Percentiles rank a stretch among this genome's conserved stretches.
Conservation (phyloP, 2,797 vertebrate genomes). For the Acanthis flammea region DNA sequence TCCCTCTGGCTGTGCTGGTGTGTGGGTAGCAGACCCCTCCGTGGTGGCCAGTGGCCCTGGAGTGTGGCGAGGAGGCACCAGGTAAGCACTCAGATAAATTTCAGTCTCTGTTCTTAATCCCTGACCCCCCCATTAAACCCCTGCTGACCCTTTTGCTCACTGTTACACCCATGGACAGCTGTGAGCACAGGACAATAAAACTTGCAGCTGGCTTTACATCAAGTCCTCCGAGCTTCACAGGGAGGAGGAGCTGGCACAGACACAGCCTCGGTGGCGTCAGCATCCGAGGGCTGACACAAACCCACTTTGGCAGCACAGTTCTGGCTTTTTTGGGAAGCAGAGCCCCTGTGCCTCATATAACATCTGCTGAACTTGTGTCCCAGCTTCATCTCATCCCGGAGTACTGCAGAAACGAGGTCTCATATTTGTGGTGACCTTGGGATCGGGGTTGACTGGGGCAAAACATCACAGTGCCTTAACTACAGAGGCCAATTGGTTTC, state of each 20-base stretch:
- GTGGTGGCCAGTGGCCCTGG: rapidly evolving
- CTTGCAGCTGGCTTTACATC: neutral
- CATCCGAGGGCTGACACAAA: rapidly evolving
- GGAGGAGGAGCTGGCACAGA: neutral
- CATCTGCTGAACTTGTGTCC: neutral
- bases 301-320: rapidly evolving
- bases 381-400: neutral
- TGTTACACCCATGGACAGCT: rapidly evolving
- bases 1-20: neutral
- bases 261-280: rapidly evolving
- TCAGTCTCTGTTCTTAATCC: neutral
- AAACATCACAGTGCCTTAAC: neutral
- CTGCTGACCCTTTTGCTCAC: neutral
- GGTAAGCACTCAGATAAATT: neutral
- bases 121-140: neutral
- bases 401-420: rapidly evolving
- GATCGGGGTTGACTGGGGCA: rapidly evolving
- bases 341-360: rapidly evolving
- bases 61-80: rapidly evolving
- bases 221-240: neutral
- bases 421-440: neutral
- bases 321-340: neutral
- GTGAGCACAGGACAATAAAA: neutral
- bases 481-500: neutral
- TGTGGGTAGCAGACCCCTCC: neutral